Percentiles rank a stretch among this genome's conserved stretches.
These are phyloP conservation scores for Thamnophis elegans DNA, from an alignment of 2,797 vertebrate species.

Conservation along the genomic window DNA sequence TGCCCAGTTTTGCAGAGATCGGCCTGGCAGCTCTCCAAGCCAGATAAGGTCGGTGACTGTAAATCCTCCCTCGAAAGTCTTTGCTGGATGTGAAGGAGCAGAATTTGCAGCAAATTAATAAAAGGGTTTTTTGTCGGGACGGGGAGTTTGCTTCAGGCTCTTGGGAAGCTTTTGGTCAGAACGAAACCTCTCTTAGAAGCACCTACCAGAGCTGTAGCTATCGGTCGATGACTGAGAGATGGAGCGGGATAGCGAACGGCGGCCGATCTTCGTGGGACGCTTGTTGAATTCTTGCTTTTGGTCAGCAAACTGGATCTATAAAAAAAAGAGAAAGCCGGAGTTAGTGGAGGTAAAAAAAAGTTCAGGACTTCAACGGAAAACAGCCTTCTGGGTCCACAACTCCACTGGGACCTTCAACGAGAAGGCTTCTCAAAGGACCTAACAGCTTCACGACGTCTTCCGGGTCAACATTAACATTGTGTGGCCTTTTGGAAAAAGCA, in stretches of 20 bases:
- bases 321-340: slow-evolving; percentile 17
- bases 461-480: neutral
- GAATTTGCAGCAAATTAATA: no score
- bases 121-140: no score
- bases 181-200: rapidly evolving
- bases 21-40: no score
- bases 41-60: no score
- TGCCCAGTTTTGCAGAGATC: no score
- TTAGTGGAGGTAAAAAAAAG: neutral
- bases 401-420: neutral
- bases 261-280: slow-evolving; percentile 94
- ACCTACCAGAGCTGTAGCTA: slow-evolving; percentile 96
- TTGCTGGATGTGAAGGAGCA: no score
- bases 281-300: slow-evolving; percentile 99
- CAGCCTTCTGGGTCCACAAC: neutral
- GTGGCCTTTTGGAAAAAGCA: no score
- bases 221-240: slow-evolving; percentile 99
- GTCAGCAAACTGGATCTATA: slow-evolving; percentile 97
- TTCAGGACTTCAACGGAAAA: neutral
- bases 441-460: neutral
- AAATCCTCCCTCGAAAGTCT: no score
- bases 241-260: slow-evolving; percentile 94
- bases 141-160: no score
- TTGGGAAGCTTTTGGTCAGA: no score
- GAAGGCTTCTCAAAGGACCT: neutral